Evolutionary conservation across 1,140 invertebrate genomes (phyloP), one percentile per base, ranked within the genome.

Genomic region (Aricia agestis): DNA sequence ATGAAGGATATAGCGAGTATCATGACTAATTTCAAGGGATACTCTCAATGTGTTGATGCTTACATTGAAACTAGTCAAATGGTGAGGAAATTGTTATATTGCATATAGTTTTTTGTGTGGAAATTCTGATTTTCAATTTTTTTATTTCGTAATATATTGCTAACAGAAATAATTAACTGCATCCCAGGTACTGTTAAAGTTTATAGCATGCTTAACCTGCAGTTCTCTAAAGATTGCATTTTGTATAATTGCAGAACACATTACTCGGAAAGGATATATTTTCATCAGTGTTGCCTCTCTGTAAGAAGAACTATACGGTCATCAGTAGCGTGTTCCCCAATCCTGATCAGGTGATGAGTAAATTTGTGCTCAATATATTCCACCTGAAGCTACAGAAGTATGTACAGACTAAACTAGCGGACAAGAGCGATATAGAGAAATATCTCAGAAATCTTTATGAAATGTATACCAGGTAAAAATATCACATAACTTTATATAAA

Each of bases 51-150:
- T 91, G 95, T 99, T 72, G 96, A 99, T 93, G 97, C 98, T 0
- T 99, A 98, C 85, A 99, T 99, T 79, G 98, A 99, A 88, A 97
- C 99, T 82, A 98, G 97, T 88, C 98, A 99, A 93, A 95, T 96
- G 94, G 96, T 97, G 92, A 76, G 79, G 79, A 58, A 70, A 36
- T 7, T 59, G 10, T 59, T 15, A 36, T 15, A 41, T 15, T 11
- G 15, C 32, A 17, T 66, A 32, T 36, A 36, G 5, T 7, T 36
- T 7, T 36, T 6, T 36, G 36, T 36, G 36, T 36, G 36, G 25
- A 25, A 25, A 25, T 25, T 25, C 25, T 25, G 25, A 25, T 25
- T 25, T 25, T 25, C 25, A 25, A 2, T 25, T 25, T 25, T 25
- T 25, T 25, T 2, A 25, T 25, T 25, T 25, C 0, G 25, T 25